A percentile compares a stretch with the other conserved stretches of the same genome.
Evolutionary conservation across 2,113 vertebrate genomes (phyloP).

Genomic region (Colius striatus): DNA sequence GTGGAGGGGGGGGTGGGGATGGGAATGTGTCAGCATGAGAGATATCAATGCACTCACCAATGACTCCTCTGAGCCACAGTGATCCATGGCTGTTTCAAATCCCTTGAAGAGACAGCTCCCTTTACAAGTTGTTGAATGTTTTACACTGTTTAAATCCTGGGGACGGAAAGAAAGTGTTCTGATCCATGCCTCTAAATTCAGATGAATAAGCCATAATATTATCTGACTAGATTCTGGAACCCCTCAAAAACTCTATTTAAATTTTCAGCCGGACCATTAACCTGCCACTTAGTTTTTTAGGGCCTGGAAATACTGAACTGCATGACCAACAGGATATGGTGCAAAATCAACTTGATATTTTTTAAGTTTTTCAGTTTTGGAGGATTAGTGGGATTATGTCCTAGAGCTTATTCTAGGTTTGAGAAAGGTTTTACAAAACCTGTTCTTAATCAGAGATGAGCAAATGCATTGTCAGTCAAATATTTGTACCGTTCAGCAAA

Average conservation of each 20-base stretch:
- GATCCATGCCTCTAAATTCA: not conserved
- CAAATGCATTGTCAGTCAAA: constrained; percentile 45
- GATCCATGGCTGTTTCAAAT: not conserved
- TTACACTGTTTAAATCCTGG: not conserved
- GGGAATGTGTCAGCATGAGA: too few species aligned
- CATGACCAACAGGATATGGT: not conserved
- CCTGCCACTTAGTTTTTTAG: not conserved
- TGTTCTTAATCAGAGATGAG: not conserved
- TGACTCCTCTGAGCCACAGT: not conserved
- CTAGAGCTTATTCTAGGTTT: constrained; percentile 32
- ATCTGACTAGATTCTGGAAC: not conserved
- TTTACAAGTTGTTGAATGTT: not conserved
- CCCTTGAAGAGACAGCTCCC: not conserved
- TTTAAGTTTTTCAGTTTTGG: not conserved
- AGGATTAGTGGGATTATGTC: constrained; percentile 31
- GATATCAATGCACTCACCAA: too few species aligned
- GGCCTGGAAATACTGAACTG: not conserved
- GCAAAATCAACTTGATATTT: not conserved
- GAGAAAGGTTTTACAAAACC: constrained; percentile 3
- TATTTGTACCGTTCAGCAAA: constrained; percentile 26
- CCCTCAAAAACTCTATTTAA: not conserved
- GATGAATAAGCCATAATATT: not conserved
- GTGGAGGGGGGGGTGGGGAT: too few species aligned
- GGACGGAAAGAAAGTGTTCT: not conserved
- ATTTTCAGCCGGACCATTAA: not conserved